These are phyloP conservation scores for Saimiri boliviensis DNA, from an alignment of 2,113 vertebrate genomes.

Conservation along the genomic window DNA sequence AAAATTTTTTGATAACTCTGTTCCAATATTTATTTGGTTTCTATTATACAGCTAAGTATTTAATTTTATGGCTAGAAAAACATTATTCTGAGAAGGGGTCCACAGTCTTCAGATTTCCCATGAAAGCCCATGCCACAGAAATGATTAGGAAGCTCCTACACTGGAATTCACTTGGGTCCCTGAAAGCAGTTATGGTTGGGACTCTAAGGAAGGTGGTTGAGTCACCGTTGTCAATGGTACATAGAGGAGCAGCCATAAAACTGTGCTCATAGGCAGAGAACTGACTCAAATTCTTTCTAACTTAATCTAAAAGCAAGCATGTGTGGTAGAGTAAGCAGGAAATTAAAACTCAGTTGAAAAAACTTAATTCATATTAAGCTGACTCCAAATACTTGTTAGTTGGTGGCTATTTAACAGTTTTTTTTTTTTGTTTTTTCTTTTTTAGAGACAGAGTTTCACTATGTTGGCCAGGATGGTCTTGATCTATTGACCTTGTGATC, in stretches of 20 bases:
- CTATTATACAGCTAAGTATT: background rate
- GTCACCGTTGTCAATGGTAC: background rate
- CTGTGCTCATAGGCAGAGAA: background rate
- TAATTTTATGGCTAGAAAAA: background rate
- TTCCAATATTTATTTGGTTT: background rate
- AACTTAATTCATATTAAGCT: slow-evolving; percentile 18
- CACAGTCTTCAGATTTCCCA: background rate
- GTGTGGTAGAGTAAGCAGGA: background rate
- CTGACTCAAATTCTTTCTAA: background rate
- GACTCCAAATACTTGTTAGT: background rate
- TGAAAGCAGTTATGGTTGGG: background rate
- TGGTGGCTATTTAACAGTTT: slow-evolving; percentile 15
- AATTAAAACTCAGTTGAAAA: slow-evolving; percentile 33
- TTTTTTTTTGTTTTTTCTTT: no score
- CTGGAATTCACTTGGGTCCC: background rate
- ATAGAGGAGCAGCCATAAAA: background rate
- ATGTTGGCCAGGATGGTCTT: no score
- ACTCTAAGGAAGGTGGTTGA: background rate
- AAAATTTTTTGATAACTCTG: background rate
- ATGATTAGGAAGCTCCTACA: background rate
- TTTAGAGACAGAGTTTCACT: no score
- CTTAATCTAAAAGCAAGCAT: background rate
- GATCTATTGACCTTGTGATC: no score
- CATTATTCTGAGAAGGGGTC: background rate
- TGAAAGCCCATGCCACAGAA: background rate